Evolutionary conservation across 2,113 vertebrate genomes (phyloP), one percentile per base, ranked within the genome.

Genomic region (Mobula birostris): DNA sequence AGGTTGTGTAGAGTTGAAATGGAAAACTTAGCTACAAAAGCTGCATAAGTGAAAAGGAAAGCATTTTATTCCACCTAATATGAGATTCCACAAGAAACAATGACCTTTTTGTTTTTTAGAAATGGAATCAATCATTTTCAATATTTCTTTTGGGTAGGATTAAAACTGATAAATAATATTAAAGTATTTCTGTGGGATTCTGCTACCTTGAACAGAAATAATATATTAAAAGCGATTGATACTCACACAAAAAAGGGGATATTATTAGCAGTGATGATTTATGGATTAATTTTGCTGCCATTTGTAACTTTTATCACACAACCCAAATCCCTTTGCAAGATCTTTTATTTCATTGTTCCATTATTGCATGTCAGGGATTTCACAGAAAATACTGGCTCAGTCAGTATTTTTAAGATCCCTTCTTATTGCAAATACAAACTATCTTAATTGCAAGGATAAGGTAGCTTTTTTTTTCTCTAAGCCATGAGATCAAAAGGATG

Each of bases 261-360:
- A 88, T 19, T 63, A 58, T n/a, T 61, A 66, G 4, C 85, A 36
- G 61, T 32, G n/a, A 68, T 66, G 29, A 66, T 21, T 24, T 74
- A 19, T 74, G 72, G 72, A 90, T 90, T 66, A 90, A 90, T 66
- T 66, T 90, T 90, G n/a, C 85, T 32, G 63, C 32, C 61, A 68
- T 15, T 66, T 14, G 15, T 15, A 32, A 7, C 61, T 32, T 90
- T 19, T 29, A 68, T 17, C 61, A 68, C 14, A 66, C 61, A 68
- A 68, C 85, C 5, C 27, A 88, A 66, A 66, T 61, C 3, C 58
- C 61, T 88, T 88, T 88, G 85, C 63, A 29, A 63, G 27, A 32
- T 19, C 12, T 90, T 66, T 24, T 8, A 5, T 21, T 14, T 61
- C 56, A 32, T 2, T 66, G 11, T 7, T 87, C 82, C 61, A 24